Percentiles rank a stretch among this genome's conserved stretches.
phyloP scores from a whole-genome alignment of 2,113 vertebrate genomes.

The Corydoras sp. region DNA sequence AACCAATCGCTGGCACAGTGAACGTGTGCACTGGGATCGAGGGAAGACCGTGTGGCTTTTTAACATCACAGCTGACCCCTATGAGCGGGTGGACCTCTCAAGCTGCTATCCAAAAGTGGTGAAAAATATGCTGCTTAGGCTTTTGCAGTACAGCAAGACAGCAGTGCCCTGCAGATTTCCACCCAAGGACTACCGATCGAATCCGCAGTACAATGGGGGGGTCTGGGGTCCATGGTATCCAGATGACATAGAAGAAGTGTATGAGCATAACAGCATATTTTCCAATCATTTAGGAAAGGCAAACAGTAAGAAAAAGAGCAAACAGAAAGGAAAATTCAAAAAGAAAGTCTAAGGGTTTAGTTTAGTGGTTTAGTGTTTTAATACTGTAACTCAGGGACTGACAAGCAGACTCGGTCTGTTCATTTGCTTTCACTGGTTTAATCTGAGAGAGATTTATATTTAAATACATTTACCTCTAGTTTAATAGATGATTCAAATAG shows the following conservation, averaged over 20 bases:
- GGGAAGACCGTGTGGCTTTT: slow-evolving; percentile 96
- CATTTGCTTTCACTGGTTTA: slow-evolving; percentile 34
- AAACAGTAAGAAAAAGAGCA: slow-evolving; percentile 63
- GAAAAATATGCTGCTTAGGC: slow-evolving; percentile 78
- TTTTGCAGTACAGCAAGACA: slow-evolving; percentile 84
- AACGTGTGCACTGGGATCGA: slow-evolving; percentile 74
- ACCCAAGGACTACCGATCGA: slow-evolving; percentile 85
- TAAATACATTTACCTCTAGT: slow-evolving; percentile 28
- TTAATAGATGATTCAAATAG: slow-evolving; percentile 14
- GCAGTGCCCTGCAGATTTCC: slow-evolving; percentile 91
- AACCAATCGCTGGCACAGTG: slow-evolving; percentile 83
- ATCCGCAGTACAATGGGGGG: slow-evolving; percentile 88
- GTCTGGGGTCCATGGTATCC: slow-evolving; percentile 96
- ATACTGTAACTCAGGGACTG: slow-evolving; percentile 61
- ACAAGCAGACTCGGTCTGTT: slow-evolving; percentile 33
- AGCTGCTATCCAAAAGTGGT: slow-evolving; percentile 77
- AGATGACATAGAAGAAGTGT: slow-evolving; percentile 70
- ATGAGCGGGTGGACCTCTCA: slow-evolving; percentile 88
- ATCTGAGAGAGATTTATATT: slow-evolving; percentile 35
- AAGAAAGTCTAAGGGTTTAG: slow-evolving; percentile 53
- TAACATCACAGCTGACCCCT: slow-evolving; percentile 92
- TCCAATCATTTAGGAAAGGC: slow-evolving; percentile 60
- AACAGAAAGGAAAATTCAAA: slow-evolving; percentile 66
- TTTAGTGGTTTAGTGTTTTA: slow-evolving; percentile 2
- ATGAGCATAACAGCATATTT: slow-evolving; percentile 61